phyloP scores from a whole-genome alignment of 2,888 invertebrate genomes.

The Molanna angustata region DNA sequence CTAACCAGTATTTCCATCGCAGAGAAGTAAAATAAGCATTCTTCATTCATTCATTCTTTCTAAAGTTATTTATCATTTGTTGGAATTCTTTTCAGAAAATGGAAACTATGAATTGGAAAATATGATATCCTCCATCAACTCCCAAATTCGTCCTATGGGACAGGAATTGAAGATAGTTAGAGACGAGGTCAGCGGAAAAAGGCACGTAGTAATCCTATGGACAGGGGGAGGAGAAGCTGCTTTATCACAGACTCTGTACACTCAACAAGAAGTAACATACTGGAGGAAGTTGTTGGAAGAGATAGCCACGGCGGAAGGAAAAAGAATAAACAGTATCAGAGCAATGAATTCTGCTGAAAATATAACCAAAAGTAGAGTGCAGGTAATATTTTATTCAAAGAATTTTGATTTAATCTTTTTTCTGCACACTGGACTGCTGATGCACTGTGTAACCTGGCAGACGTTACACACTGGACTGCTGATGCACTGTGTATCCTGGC shows the following conservation, averaged over 20 bases:
- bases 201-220: conserved; percentile 17
- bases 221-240: conserved; percentile 16
- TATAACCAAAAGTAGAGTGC: conserved; percentile 15
- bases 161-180: conserved; percentile 14
- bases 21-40: too few species aligned
- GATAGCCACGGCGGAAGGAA: conserved; percentile 16
- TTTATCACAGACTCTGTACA: conserved; percentile 2
- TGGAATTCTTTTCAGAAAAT: conserved; percentile 3
- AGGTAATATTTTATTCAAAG: too few species aligned
- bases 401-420: too few species aligned
- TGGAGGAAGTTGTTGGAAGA: conserved; percentile 17
- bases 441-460: too few species aligned
- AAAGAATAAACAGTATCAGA: conserved; percentile 8
- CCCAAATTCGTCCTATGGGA: conserved; percentile 14
- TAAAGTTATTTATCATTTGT: not conserved
- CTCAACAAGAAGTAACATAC: conserved; percentile 10
- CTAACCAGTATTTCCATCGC: not conserved
- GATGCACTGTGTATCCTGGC: too few species aligned
- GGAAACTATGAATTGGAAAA: conserved; percentile 4
- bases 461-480: too few species aligned
- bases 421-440: too few species aligned
- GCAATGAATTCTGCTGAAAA: conserved; percentile 12
- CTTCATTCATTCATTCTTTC: not conserved
- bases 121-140: conserved; percentile 13
- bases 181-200: conserved; percentile 9